These are phyloP conservation scores for Pammene fasciana DNA, from an alignment of 2,888 invertebrate species.

Conservation along the genomic window DNA sequence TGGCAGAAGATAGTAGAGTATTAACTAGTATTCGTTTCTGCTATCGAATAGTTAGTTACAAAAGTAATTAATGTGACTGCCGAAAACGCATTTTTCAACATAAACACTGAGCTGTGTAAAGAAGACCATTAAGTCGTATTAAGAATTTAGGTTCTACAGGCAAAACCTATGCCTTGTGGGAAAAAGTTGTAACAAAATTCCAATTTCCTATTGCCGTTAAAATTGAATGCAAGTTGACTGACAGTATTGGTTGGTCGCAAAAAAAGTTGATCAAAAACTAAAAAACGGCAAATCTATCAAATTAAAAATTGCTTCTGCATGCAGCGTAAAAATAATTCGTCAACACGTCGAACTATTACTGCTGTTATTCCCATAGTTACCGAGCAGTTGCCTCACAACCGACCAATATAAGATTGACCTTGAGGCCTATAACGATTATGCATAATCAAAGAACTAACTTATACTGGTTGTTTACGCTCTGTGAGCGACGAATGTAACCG, in stretches of 20 bases:
- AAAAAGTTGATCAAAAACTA: too few relatives aligned
- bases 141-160: too few relatives aligned
- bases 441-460: background rate
- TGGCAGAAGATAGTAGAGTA: background rate
- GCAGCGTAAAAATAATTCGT: slow-evolving; percentile 19
- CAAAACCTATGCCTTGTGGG: too few relatives aligned
- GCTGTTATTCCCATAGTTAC: background rate
- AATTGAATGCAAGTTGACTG: background rate
- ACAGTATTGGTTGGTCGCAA: background rate
- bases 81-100: too few relatives aligned
- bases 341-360: slow-evolving; percentile 19
- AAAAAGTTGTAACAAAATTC: background rate
- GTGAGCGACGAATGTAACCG: background rate
- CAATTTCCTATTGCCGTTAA: background rate
- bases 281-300: background rate
- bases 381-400: background rate
- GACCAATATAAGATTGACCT: background rate
- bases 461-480: background rate
- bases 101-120: too few relatives aligned
- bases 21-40: background rate
- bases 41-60: too few relatives aligned
- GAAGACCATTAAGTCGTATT: too few relatives aligned
- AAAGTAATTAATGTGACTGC: too few relatives aligned
- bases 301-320: slow-evolving; percentile 4
- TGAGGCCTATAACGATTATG: background rate